Evolutionary conservation across 64 coral and sea anemone species (phyloP).

Genomic region (Trachythela sp.): DNA sequence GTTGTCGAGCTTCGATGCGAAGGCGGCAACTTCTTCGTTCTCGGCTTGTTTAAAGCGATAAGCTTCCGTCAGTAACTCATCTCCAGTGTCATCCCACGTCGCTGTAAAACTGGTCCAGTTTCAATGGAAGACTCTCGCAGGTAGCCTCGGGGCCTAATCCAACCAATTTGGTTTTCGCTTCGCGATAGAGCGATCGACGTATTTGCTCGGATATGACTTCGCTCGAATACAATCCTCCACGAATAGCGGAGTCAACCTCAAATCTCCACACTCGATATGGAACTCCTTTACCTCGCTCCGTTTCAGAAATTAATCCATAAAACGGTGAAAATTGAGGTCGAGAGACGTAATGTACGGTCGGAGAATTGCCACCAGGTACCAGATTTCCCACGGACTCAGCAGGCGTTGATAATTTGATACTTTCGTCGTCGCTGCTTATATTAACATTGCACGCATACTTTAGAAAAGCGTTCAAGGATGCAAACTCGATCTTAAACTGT

Average conservation of each 20-base stretch:
- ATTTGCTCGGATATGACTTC: constrained; percentile 43
- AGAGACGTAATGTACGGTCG: neutral
- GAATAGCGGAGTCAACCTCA: constrained; percentile 44
- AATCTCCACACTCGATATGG: constrained; percentile 43
- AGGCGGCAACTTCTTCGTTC: constrained; percentile 38
- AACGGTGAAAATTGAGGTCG: neutral
- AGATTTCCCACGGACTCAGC: no score
- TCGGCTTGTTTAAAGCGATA: constrained; percentile 42
- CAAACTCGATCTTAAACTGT: constrained; percentile 43
- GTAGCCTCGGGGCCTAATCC: constrained; percentile 33
- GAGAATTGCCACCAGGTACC: no score
- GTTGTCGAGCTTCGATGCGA: constrained; percentile 29
- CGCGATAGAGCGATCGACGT: constrained; percentile 30
- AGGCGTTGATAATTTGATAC: no score
- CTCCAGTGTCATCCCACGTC: constrained; percentile 28
- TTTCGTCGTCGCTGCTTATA: no score
- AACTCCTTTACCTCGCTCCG: constrained; percentile 39
- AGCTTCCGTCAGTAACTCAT: constrained; percentile 39
- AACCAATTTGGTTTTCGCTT: constrained; percentile 43
- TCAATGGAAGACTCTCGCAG: constrained; percentile 1
- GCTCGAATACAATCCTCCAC: constrained; percentile 7
- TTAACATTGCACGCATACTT: neutral
- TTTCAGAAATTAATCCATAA: constrained; percentile 39
- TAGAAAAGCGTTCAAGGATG: constrained; percentile 27
- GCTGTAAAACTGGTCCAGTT: constrained; percentile 50